Conservation (phyloP, 2,113 vertebrate genomes). For the Mastomys natalensis region DNA sequence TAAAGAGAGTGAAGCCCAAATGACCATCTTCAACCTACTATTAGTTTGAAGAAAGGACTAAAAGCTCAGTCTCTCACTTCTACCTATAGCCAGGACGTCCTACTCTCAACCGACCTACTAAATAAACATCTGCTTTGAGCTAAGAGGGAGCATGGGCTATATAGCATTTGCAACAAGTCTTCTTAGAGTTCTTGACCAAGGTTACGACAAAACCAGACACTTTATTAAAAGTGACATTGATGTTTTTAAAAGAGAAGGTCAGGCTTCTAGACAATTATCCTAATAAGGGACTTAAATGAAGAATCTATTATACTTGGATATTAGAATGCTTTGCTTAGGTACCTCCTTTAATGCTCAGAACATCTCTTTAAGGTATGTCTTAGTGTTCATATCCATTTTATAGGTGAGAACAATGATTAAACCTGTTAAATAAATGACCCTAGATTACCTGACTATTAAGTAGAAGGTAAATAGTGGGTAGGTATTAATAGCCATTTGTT, state of each 20-base stretch:
- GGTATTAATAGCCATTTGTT: not conserved
- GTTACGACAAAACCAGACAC: not conserved
- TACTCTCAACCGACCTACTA: conserved; percentile 11
- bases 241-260: conserved; percentile 1
- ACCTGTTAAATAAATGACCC: conserved; percentile 18
- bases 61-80: not conserved
- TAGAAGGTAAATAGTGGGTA: not conserved
- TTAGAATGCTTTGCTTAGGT: not conserved
- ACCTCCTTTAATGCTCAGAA: not conserved
- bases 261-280: conserved; percentile 12
- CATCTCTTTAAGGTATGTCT: not conserved
- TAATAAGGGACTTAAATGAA: not conserved
- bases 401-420: conserved; percentile 20
- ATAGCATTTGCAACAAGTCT: not conserved
- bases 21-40: conserved; percentile 4
- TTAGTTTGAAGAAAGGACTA: not conserved
- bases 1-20: not conserved
- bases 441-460: not conserved
- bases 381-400: conserved; percentile 46
- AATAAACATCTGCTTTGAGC: not conserved
- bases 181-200: conserved; percentile 3
- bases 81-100: not conserved
- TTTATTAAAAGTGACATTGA: not conserved
- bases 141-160: conserved; percentile 14
- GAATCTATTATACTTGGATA: not conserved